A percentile compares a stretch with the other conserved stretches of the same genome.
Conservation (phyloP, 2,888 invertebrate genomes). For the Nomada hirtipes region DNA sequence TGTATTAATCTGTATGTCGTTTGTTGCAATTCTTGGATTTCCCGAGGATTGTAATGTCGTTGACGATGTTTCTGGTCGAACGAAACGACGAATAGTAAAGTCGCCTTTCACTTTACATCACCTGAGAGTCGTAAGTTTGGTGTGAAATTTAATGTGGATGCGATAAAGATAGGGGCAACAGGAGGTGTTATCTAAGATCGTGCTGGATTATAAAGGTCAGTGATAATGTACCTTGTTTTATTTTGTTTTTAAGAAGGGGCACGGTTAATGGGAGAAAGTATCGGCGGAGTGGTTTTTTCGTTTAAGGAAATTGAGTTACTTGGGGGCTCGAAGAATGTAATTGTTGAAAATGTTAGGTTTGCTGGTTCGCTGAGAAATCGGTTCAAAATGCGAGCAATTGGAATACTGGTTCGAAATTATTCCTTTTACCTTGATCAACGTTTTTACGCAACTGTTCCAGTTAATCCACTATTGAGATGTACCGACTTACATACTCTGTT, state of each 20-base stretch:
- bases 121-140: not conserved
- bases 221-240: not conserved
- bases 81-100: slow-evolving; percentile 2
- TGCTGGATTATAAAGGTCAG: not conserved
- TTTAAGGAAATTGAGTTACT: not conserved
- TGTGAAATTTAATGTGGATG: not conserved
- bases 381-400: slow-evolving; percentile 41
- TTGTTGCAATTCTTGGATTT: not conserved
- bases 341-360: not conserved
- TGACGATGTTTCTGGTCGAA: slow-evolving; percentile 1
- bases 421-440: slow-evolving; percentile 45
- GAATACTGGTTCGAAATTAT: slow-evolving; percentile 56
- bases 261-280: not conserved
- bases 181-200: slow-evolving; percentile 12
- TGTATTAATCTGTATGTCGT: not conserved
- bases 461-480: slow-evolving; percentile 57
- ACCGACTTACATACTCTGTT: slow-evolving; percentile 20
- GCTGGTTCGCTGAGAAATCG: slow-evolving; percentile 20
- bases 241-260: not conserved
- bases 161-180: not conserved
- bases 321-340: slow-evolving; percentile 3
- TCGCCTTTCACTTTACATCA: slow-evolving; percentile 22
- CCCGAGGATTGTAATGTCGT: not conserved
- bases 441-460: slow-evolving; percentile 60
- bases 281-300: not conserved